Percentiles rank a stretch among this genome's conserved stretches.
Conservation (phyloP, 2,113 vertebrate species). For the Pseudorhombus dupliciocellatus region DNA sequence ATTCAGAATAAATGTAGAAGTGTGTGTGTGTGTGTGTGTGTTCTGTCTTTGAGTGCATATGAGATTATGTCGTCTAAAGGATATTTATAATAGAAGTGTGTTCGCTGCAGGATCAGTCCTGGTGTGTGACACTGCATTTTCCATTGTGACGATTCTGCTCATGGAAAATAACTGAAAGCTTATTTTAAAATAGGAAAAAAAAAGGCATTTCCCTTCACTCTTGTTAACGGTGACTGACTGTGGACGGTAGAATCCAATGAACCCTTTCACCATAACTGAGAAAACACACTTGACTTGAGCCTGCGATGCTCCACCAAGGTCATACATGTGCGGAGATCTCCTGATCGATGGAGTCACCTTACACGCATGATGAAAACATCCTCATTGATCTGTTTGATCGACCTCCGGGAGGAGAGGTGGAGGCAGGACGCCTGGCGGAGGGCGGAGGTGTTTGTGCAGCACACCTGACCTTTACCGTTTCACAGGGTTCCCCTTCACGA, state of each 20-base stretch:
- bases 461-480: not conserved
- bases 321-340: constrained; percentile 15
- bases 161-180: too few species aligned
- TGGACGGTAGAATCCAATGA: too few species aligned
- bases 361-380: constrained; percentile 22
- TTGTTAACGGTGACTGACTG: not conserved
- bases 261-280: too few species aligned
- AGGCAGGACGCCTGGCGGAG: constrained; percentile 6
- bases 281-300: not conserved
- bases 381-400: constrained; percentile 38
- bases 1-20: not conserved
- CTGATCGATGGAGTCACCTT: constrained; percentile 41
- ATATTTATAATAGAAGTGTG: not conserved
- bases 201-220: too few species aligned
- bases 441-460: not conserved
- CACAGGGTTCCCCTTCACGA: not conserved
- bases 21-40: not conserved
- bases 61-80: not conserved
- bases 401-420: constrained; percentile 29
- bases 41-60: not conserved
- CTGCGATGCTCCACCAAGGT: constrained; percentile 16
- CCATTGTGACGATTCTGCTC: too few species aligned
- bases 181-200: too few species aligned
- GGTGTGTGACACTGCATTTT: too few species aligned
- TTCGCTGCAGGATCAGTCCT: too few species aligned